phyloP scores from a whole-genome alignment of 2,888 invertebrate genomes.

The Uloborus plumipes region DNA sequence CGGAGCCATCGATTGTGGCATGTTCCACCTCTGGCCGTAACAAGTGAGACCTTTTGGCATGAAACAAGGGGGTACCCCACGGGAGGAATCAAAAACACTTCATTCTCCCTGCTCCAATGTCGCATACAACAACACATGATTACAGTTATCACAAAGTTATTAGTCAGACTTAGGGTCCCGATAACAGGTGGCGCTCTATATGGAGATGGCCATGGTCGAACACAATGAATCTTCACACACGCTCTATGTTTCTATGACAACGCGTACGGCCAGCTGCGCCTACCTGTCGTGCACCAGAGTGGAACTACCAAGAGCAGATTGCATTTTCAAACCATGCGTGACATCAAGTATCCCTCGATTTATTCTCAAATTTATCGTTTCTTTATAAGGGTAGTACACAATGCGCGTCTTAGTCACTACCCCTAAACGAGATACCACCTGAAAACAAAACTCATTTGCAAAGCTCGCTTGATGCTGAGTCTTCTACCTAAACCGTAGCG shows the following conservation, averaged over 20 bases:
- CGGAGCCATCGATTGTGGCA: background rate
- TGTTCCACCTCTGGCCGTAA: background rate
- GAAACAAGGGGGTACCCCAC: constrained; percentile 7
- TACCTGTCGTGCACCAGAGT: constrained; percentile 54
- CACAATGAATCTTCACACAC: constrained; percentile 60
- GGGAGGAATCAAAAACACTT: constrained; percentile 26
- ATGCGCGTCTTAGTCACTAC: no score
- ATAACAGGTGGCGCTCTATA: constrained; percentile 57
- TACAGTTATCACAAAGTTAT: constrained; percentile 63
- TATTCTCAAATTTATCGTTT: background rate
- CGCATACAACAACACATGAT: constrained; percentile 53
- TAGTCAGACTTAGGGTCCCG: constrained; percentile 56
- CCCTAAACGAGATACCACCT: no score
- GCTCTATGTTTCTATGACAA: constrained; percentile 45
- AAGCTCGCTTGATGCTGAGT: no score
- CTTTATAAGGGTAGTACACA: no score
- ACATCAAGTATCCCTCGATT: constrained; percentile 20
- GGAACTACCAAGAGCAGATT: constrained; percentile 60
- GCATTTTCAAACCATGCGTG: constrained; percentile 47
- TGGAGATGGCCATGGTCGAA: constrained; percentile 37
- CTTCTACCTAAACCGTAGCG: no score
- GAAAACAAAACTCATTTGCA: no score
- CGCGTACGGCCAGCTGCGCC: constrained; percentile 53
- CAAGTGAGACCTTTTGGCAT: background rate
- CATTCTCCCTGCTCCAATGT: constrained; percentile 22